Evolutionary conservation across 2,888 invertebrate genomes (phyloP).

Genomic region (Ischnura elegans): DNA sequence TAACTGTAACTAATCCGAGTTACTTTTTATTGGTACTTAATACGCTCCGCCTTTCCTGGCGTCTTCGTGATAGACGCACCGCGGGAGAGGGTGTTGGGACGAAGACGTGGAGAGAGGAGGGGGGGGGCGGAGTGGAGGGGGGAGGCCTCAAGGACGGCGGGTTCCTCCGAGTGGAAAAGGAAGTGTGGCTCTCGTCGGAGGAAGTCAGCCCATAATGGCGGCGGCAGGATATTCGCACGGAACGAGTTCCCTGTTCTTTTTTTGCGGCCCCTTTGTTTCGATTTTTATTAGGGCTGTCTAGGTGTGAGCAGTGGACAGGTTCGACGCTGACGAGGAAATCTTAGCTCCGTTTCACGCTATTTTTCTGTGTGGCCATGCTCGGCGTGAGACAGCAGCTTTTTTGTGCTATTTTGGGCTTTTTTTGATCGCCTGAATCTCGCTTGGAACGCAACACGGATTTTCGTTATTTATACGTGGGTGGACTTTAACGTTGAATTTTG

Average conservation of each 20-base stretch:
- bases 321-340: background rate
- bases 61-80: too few species aligned
- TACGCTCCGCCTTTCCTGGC: too few species aligned
- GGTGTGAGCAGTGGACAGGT: slow-evolving; percentile 19
- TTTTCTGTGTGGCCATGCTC: background rate
- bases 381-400: background rate
- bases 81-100: slow-evolving; percentile 67
- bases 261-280: slow-evolving; percentile 60
- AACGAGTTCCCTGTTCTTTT: slow-evolving; percentile 48
- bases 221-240: slow-evolving; percentile 57
- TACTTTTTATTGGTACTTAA: too few species aligned
- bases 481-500: too few species aligned
- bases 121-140: slow-evolving; percentile 70
- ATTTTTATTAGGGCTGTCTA: slow-evolving; percentile 53
- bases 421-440: background rate
- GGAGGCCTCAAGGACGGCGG: slow-evolving; percentile 71
- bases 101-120: slow-evolving; percentile 69
- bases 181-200: slow-evolving; percentile 54
- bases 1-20: too few species aligned
- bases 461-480: too few species aligned
- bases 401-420: too few species aligned
- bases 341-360: background rate
- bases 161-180: slow-evolving; percentile 65
- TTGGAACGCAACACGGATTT: too few species aligned
- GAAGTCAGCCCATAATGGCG: slow-evolving; percentile 45